Evolutionary conservation across 2,797 vertebrate species (phyloP).

Genomic region (Sparidentex hasta): DNA sequence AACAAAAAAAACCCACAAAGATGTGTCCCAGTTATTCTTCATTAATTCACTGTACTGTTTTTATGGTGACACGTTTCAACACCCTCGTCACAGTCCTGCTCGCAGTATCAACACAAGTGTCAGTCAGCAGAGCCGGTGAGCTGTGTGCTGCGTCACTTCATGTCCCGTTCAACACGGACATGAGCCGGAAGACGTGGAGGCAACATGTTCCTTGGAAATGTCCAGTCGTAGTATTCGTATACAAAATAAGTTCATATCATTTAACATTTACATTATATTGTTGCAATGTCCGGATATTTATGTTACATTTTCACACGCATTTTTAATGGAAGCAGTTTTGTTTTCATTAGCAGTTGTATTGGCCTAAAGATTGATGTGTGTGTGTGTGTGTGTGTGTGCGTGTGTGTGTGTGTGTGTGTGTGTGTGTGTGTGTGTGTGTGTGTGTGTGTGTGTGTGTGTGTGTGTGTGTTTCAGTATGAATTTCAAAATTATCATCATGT

Average conservation of each 20-base stretch:
- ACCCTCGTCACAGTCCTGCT: neutral
- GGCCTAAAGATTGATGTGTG: neutral
- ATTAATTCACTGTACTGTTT: neutral
- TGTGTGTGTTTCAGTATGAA: neutral
- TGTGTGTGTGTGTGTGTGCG: neutral
- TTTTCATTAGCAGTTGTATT: neutral
- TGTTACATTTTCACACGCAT: no score
- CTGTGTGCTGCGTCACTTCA: neutral
- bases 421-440: neutral
- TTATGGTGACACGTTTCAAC: neutral
- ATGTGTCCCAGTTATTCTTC: neutral
- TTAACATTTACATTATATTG: neutral
- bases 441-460: neutral
- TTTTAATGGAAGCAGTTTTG: no score
- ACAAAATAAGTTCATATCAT: neutral
- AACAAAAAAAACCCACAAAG: no score
- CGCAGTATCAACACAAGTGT: neutral
- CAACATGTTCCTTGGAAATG: neutral
- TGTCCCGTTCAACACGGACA: neutral
- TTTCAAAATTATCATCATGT: neutral
- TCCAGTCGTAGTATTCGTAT: neutral
- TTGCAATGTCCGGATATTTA: neutral
- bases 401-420: conserved; percentile 1
- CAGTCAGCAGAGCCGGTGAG: no score
- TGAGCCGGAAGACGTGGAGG: neutral